Evolutionary conservation across 2,113 vertebrate species (phyloP).

Genomic region (Arothron firmamentum): DNA sequence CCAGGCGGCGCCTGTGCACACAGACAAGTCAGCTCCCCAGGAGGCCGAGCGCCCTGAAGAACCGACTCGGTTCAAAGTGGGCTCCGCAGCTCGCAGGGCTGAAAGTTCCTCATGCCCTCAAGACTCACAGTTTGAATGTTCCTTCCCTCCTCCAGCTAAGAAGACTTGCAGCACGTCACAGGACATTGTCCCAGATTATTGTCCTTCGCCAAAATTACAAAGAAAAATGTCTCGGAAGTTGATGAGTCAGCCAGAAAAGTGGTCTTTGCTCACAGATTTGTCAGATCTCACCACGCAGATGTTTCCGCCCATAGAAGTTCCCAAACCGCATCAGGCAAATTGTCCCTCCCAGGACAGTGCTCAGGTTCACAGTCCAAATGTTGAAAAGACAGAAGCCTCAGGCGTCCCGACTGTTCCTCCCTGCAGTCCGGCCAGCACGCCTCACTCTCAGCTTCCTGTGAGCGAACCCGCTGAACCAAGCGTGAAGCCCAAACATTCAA

Average conservation of each 20-base stretch:
- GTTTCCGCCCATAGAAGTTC: slow-evolving; percentile 62
- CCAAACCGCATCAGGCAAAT: slow-evolving; percentile 47
- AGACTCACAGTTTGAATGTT: slow-evolving; percentile 60
- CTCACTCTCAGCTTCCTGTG: slow-evolving; percentile 7
- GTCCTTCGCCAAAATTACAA: slow-evolving; percentile 73
- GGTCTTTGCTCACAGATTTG: slow-evolving; percentile 61
- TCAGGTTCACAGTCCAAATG: slow-evolving; percentile 12
- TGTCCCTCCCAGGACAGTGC: slow-evolving; percentile 18
- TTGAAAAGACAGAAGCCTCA: slow-evolving; percentile 11
- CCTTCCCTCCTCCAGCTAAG: slow-evolving; percentile 75
- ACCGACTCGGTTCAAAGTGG: slow-evolving; percentile 27
- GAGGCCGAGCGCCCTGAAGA: slow-evolving; percentile 34
- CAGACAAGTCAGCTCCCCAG: slow-evolving; percentile 20
- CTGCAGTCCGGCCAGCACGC: background rate
- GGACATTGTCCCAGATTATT: slow-evolving; percentile 68
- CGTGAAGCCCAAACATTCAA: slow-evolving; percentile 53
- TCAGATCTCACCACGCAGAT: slow-evolving; percentile 66
- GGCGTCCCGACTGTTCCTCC: slow-evolving; percentile 8
- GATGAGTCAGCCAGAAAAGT: slow-evolving; percentile 62
- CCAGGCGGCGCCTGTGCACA: slow-evolving; percentile 1
- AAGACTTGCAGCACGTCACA: slow-evolving; percentile 74
- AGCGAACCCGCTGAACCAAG: slow-evolving; percentile 30
- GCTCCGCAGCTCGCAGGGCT: slow-evolving; percentile 26
- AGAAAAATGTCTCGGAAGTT: slow-evolving; percentile 77
- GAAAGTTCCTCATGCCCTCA: slow-evolving; percentile 27